Evolutionary conservation across 2,113 vertebrate genomes (phyloP), one percentile per base, ranked within the genome.

Genomic region (Sceloporus tristichus): DNA sequence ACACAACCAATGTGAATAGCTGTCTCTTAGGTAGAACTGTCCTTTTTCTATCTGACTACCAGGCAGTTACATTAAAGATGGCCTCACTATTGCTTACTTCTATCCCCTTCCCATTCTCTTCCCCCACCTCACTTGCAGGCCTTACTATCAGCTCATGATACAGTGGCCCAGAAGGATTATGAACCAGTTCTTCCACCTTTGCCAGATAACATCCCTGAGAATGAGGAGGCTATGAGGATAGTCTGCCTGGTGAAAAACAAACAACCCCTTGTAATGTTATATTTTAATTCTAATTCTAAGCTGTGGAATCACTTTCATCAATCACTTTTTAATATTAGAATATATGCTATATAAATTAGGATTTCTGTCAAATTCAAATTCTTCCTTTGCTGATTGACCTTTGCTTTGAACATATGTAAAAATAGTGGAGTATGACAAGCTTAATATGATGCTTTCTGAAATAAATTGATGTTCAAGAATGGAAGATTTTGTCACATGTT

Each of bases 191-290:
- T 99, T 56, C 98, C 98, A 0, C 98, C 98, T 0, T 94, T 99
- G 93, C 98, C 98, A 0, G 98, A 98, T 19, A 97, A 98, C 23
- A 95, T 98, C 85, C 97, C 98, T 1, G 98, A 98, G 4, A 98
- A 98, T 3, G 99, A 99, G 88, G 99, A 99, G 90, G 98, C 98
- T 27, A 98, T 98, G 94, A 97, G 98, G 94, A 99, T 98, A 87
- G 97, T 99, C 85, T 98, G 98, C 90, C 95, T 99, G 95, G 98
- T 99, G 84, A 99, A 99, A 95, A 99, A 99, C 95, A 99, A 99
- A 48, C 98, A 99, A 91, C 97, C 98, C 34, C 95, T 99, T 98
- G 99, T 99, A 95, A 98, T 97, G 65, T 88, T 90, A 21, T 77
- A 84, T 81, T 82, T 82, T 73, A 21, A 8, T 70, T 73, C 89